Evolutionary conservation across 2,113 vertebrate species (phyloP), one percentile per base, ranked within the genome.

Genomic region (Periophthalmodon schlosseri): DNA sequence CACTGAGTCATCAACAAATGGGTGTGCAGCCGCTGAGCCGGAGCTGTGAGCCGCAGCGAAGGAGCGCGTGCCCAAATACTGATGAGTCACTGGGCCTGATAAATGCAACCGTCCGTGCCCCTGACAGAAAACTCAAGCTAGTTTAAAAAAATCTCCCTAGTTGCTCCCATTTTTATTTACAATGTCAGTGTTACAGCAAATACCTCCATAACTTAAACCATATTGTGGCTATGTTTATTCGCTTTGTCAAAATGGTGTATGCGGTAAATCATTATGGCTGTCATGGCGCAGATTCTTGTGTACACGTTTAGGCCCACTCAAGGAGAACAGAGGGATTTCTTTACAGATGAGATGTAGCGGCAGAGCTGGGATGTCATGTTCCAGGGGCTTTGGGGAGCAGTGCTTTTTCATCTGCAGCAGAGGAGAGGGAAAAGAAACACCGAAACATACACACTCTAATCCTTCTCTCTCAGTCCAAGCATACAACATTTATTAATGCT

Each of bases 271-370:
- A 84, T 85, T 87, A 60, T 60, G 85, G 87, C 86, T 88, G 88
- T 85, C 88, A 84, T 68, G 1, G 58, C 44, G 57, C 65, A 5
- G 39, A 54, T 60, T 57, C 73, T 81, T 87, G 87, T 91, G 89
- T 86, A 89, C 82, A 83, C 79, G 74, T 79, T 77, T 82, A 87
- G 72, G 73, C 79, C 79, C 84, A 79, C 86, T 86, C 86, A 86
- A 76, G 77, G 77, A 80, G 86, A 87, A 89, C 87, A 85, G 78
- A 83, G 84, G 81, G 84, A 84, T 84, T 90, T 87, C 70, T 86
- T 85, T 86, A 83, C 86, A 88, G 82, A 89, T 88, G 87, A 82
- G 79, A 83, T 88, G 82, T 73, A 87, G 84, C 83, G 73, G 66
- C 79, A 76, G 81, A 87, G 83, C 79, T 28, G 78, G 70, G 79